These are phyloP conservation scores for Iselma pallidipennis DNA, from an alignment of 2,888 invertebrate genomes.

Conservation along the genomic window DNA sequence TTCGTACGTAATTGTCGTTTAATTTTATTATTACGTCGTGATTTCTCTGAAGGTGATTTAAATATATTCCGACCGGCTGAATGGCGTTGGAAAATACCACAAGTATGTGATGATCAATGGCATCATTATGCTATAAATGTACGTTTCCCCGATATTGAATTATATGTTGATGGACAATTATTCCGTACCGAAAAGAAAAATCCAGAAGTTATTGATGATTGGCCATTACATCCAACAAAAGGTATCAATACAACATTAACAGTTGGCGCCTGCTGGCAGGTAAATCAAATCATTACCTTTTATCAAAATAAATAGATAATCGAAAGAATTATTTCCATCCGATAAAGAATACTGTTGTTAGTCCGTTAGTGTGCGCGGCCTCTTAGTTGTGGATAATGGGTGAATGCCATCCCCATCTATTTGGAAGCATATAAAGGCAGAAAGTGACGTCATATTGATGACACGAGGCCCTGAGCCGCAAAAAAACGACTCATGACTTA, in stretches of 20 bases:
- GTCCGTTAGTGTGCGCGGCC: too few species aligned
- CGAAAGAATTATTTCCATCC: too few species aligned
- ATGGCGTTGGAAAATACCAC: conserved; percentile 97
- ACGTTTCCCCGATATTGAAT: conserved; percentile 85
- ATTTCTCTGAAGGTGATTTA: conserved; percentile 89
- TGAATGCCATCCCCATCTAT: too few species aligned
- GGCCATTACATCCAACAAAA: conserved; percentile 96
- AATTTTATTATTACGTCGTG: conserved; percentile 84
- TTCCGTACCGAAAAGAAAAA: conserved; percentile 70
- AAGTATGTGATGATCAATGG: conserved; percentile 98
- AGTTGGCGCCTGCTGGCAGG: conserved; percentile 99
- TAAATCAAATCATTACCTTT: conserved; percentile 40
- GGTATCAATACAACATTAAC: conserved; percentile 91
- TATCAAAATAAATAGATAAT: background rate
- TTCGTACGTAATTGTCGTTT: conserved; percentile 97
- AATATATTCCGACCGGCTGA: conserved; percentile 97
- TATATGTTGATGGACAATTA: conserved; percentile 86
- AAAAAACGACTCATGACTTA: too few species aligned
- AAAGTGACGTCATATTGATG: too few species aligned
- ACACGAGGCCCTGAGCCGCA: too few species aligned
- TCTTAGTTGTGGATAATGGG: too few species aligned
- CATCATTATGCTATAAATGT: conserved; percentile 97
- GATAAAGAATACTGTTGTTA: too few species aligned
- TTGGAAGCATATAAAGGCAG: too few species aligned
- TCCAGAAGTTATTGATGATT: conserved; percentile 98